Evolutionary conservation across 2,888 invertebrate genomes (phyloP), one percentile per base, ranked within the genome.

Genomic region (Cosmia pyralina): DNA sequence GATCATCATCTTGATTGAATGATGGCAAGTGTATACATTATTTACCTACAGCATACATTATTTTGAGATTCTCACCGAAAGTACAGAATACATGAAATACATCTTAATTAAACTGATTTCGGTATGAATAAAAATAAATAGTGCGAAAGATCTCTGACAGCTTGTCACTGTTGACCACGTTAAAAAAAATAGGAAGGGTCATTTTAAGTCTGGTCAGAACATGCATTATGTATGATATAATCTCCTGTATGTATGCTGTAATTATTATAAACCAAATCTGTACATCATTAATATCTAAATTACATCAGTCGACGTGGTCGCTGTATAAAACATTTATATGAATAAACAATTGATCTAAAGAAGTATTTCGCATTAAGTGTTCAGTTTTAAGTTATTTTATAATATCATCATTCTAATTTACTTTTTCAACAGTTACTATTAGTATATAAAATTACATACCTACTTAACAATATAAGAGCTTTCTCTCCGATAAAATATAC

Each of bases 31-130:
- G 34, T 34, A 19, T 46, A 28, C 28, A 28, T 28, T 28, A 34
- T 11, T 59, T 59, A 44, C 46, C 13, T 57, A 68, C 55, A 65
- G 58, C 75, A 82, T 75, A 77, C 65, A 73, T 79, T 83, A 34
- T 81, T 81, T 81, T 90, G 90, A 93, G 91, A 93, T 93, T 93
- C 91, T 86, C 85, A 87, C 81, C 75, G 84, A 88, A 88, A 88
- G 87, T 87, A 84, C 87, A 88, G 86, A 87, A 88, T 87, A 38
- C 28, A 28, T 28, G 28, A 28, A 28, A 28, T 28, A 28, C 28
- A 28, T 28, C 22, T 17, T 57, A 19, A 57, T 58, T 59, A 28
- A 28, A 15, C 44, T 10, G 22, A 65, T 64, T 60, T 60, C 17
- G 17, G 41, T 46, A 65, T 55, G 13, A 57, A 38, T 22, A 34